Conservation (phyloP, 2,113 vertebrate species). For the Podocnemis expansa region DNA sequence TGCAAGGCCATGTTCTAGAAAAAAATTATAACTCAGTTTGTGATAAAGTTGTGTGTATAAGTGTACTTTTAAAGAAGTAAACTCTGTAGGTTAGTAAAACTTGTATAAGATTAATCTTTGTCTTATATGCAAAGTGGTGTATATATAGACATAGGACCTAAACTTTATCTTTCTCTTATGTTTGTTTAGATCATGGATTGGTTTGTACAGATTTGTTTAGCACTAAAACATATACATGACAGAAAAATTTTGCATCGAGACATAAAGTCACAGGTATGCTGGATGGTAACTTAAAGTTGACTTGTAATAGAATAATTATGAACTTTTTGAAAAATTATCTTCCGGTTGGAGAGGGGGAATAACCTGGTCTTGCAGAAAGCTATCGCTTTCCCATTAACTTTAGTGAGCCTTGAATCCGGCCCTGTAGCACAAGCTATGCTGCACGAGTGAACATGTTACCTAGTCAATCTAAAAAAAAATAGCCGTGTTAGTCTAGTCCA, state of each 20-base stretch:
- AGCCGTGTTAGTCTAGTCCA: too few relatives aligned
- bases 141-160: not conserved
- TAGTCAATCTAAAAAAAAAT: too few relatives aligned
- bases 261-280: constrained; percentile 96
- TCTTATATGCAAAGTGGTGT: not conserved
- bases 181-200: constrained; percentile 90
- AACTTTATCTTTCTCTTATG: not conserved
- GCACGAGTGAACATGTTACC: not conserved
- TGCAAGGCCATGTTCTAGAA: not conserved
- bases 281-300: not conserved
- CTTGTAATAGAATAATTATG: not conserved
- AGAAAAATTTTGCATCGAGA: constrained; percentile 98
- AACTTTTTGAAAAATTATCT: not conserved
- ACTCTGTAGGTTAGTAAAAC: not conserved
- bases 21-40: not conserved
- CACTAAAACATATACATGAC: constrained; percentile 95
- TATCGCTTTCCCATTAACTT: not conserved
- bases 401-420: not conserved
- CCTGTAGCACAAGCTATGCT: not conserved
- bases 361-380: not conserved
- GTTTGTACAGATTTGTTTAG: constrained; percentile 98
- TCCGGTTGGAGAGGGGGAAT: not conserved
- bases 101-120: not conserved
- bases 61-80: not conserved
- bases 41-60: too few relatives aligned